Evolutionary conservation across 2,113 vertebrate species (phyloP).

Genomic region (Varanus salvator): DNA sequence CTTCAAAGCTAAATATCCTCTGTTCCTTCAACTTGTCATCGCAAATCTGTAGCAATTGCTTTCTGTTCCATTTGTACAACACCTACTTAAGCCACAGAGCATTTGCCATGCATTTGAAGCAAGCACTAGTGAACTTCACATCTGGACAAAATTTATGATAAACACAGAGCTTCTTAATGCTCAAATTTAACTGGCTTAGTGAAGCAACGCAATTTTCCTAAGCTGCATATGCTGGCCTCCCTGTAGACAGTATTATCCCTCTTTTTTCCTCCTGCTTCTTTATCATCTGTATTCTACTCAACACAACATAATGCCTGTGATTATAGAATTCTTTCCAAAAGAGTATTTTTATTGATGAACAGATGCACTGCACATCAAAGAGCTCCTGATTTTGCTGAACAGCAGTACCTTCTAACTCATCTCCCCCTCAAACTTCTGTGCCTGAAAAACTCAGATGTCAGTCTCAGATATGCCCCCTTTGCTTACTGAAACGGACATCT

Average conservation of each 20-base stretch:
- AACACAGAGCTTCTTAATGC: slow-evolving; percentile 4
- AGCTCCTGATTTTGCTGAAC: slow-evolving; percentile 35
- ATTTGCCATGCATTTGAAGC: neutral
- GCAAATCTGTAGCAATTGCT: neutral
- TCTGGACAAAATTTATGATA: slow-evolving; percentile 11
- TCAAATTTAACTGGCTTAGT: neutral
- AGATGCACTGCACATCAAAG: slow-evolving; percentile 42
- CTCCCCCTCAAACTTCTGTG: slow-evolving; percentile 14
- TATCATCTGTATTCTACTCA: slow-evolving; percentile 20
- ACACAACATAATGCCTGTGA: slow-evolving; percentile 55
- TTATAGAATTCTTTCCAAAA: slow-evolving; percentile 54
- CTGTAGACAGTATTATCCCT: slow-evolving; percentile 12
- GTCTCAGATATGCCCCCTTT: slow-evolving; percentile 59
- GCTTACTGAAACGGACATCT: slow-evolving; percentile 68
- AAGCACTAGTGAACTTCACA: slow-evolving; percentile 4
- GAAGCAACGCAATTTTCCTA: neutral
- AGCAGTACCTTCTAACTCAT: slow-evolving; percentile 35
- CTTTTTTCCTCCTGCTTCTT: slow-evolving; percentile 20
- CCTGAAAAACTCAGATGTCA: slow-evolving; percentile 59
- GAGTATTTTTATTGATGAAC: slow-evolving; percentile 42
- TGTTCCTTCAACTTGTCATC: neutral
- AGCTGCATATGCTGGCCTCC: neutral
- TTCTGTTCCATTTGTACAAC: slow-evolving; percentile 1
- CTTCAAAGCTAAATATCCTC: neutral
- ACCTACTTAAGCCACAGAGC: neutral